Evolutionary conservation across 2,888 invertebrate species (phyloP), one percentile per base, ranked within the genome.

Genomic region (Trisateles emortualis): DNA sequence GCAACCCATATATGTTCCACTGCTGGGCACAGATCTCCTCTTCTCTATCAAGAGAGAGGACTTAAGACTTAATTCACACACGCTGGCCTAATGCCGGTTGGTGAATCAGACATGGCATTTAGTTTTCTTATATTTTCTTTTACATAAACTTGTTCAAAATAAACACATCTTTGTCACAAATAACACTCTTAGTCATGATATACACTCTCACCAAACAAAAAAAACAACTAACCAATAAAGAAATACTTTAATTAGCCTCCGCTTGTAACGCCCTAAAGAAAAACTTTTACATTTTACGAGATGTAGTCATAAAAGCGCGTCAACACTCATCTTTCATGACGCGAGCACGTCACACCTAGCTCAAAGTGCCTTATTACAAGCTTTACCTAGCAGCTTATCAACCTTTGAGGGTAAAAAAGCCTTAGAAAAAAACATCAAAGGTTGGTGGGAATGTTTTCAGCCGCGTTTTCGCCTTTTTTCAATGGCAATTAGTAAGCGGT

Each of bases 401-500:
- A 84, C 81, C 82, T 85, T 82, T 79, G 79, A 81, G 74, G 78
- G 83, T 86, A 87, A 84, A 83, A 80, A 68, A 54, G 80, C 71
- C 68, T 83, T 77, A 76, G 71, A 81, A 86, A 87, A 88, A 86
- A 86, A 90, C 87, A 85, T 91, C 92, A 92, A 92, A 92, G 89
- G 80, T 74, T 71, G 76, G 70, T 74, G 82, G 82, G 83, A 90
- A 90, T 88, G 90, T 91, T 92, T 90, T 88, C 87, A 88, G 88
- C 81, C 85, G 88, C 89, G 84, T 75, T 92, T 91, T 92, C 93
- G 90, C 93, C 93, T 93, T 93, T 93, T 92, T 92, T 92, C 87
- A 93, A 93, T 93, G 93, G 93, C 93, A 93, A 93, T 93, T 93
- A 93, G 93, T 93, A 87, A 86, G 87, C 87, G 87, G 85, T 87